A percentile compares a stretch with the other conserved stretches of the same genome.
Evolutionary conservation across 2,113 vertebrate species (phyloP).

Genomic region (Pseudopodoces humilis): DNA sequence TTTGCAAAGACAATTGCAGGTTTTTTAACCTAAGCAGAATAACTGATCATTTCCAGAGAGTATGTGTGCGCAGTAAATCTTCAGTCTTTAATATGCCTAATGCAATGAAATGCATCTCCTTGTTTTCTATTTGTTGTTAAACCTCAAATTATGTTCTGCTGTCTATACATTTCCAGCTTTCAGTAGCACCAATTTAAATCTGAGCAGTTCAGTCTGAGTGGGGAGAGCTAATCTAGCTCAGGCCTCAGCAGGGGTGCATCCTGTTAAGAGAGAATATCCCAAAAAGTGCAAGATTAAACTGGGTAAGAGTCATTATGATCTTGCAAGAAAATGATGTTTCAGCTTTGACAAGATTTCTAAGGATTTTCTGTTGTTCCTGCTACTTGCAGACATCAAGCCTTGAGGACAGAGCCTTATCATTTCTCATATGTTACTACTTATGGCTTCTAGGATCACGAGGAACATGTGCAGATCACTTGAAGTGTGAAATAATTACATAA

Average conservation of each 20-base stretch:
- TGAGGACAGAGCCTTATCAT: neutral
- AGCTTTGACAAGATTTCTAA: neutral
- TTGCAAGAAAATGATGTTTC: neutral
- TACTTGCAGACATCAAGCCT: neutral
- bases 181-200: neutral
- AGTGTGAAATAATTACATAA: conserved; percentile 57
- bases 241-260: neutral
- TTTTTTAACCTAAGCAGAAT: conserved; percentile 38
- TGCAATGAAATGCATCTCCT: conserved; percentile 22
- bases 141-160: neutral
- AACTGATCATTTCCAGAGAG: conserved; percentile 18
- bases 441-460: neutral
- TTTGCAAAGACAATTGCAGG: conserved; percentile 45
- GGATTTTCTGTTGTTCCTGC: neutral
- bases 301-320: neutral
- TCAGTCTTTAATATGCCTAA: neutral
- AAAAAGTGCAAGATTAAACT: neutral
- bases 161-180: neutral
- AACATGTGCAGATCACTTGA: conserved; percentile 34
- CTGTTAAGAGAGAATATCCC: neutral
- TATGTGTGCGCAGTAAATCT: conserved; percentile 12
- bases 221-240: neutral
- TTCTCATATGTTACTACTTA: conserved; percentile 16
- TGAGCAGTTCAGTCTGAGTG: neutral
- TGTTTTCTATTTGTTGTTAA: neutral